Evolutionary conservation across 2,113 vertebrate genomes (phyloP).

Genomic region (Globicephala melas): DNA sequence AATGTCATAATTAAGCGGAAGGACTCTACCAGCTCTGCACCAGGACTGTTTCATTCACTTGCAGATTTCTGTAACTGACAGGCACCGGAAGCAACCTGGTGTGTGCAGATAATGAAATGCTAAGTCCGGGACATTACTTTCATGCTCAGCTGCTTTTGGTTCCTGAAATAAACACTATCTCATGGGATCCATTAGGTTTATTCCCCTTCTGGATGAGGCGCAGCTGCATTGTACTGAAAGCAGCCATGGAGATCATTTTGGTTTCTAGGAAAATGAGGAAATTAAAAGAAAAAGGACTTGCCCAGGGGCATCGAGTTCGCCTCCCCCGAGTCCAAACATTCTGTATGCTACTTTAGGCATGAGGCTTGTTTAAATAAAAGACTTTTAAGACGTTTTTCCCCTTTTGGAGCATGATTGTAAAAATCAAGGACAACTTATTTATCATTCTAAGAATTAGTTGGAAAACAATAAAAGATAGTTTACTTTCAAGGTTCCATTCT

Average conservation of each 20-base stretch:
- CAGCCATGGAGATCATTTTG: neutral
- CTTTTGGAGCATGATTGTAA: neutral
- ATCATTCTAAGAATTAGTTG: neutral
- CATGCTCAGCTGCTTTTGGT: neutral
- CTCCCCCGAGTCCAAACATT: rapidly evolving
- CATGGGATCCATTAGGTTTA: neutral
- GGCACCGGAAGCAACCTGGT: neutral
- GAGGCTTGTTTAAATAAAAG: neutral
- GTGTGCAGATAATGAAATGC: neutral
- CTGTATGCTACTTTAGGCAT: neutral
- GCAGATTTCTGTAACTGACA: neutral
- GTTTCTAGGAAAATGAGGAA: neutral
- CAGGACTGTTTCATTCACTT: neutral
- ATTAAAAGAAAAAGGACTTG: neutral
- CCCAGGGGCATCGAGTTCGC: neutral
- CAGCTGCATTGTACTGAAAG: neutral
- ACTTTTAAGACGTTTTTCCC: too few relatives aligned
- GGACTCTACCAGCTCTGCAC: neutral
- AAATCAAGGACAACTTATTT: neutral
- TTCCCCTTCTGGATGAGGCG: neutral
- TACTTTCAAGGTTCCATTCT: neutral
- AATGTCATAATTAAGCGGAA: neutral
- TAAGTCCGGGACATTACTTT: neutral
- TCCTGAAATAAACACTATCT: neutral
- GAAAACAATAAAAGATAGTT: neutral